Base-by-base conservation (phyloP, 1,140 invertebrate species). In the Sarcophaga bullata region DNA sequence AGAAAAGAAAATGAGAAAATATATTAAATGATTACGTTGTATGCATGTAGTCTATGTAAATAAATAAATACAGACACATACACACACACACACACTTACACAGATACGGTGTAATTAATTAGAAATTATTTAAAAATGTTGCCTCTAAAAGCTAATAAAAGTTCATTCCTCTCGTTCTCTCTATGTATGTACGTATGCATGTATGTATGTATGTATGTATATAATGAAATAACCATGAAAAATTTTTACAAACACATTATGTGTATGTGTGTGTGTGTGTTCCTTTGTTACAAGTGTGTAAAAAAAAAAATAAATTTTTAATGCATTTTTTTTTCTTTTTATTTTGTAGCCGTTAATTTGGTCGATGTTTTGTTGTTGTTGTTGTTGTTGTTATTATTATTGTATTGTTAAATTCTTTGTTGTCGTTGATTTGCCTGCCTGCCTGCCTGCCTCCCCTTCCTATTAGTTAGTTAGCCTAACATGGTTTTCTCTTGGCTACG, bases 331-430 rank as follows among this genome's bases (percentile, higher is more conserved):
- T 37, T 37, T 37, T 37, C 25, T 2, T 37, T 37, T 4, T n/a
- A n/a, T 37, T 37, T 37, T 37, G 25, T 37, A 37, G 25, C 25
- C 25, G 25, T 37, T 37, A 37, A 37, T 37, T 37, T 37, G 4
- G 25, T 37, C 25, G 25, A 1, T 37, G n/a, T n/a, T n/a, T n/a
- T n/a, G n/a, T n/a, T n/a, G n/a, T n/a, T n/a, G n/a, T n/a, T n/a
- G n/a, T n/a, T n/a, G n/a, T n/a, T n/a, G n/a, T n/a, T n/a, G n/a
- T n/a, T n/a, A n/a, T n/a, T n/a, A n/a, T n/a, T n/a, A n/a, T n/a
- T n/a, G n/a, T n/a, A n/a, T n/a, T n/a, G 62, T 68, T 68, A 17
- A 68, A 68, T 68, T 68, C 62, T 68, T 68, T 68, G 62, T 25
- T 68, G 62, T 68, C 17, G 62, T 8, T 7, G 62, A 68, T 68